These are phyloP conservation scores for Beaufortia kweichowensis DNA, from an alignment of 2,113 vertebrate genomes.

Conservation along the genomic window DNA sequence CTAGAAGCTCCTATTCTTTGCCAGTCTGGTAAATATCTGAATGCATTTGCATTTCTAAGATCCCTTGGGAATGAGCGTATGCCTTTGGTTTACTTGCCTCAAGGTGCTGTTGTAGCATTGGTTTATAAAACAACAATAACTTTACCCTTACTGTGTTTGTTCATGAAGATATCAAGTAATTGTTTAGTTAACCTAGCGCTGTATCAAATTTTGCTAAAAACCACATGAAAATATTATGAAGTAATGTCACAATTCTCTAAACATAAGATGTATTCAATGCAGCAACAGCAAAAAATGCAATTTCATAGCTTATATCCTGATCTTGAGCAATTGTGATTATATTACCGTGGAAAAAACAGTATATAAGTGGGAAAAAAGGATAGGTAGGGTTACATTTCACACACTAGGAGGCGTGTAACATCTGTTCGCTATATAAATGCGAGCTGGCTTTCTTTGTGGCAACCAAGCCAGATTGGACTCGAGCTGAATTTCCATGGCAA, in stretches of 20 bases:
- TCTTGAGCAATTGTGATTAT: neutral
- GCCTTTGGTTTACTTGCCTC: constrained; percentile 25
- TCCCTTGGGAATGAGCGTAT: constrained; percentile 25
- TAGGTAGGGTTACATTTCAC: constrained; percentile 16
- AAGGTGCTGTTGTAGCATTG: neutral
- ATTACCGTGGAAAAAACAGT: neutral
- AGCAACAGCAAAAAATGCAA: neutral
- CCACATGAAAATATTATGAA: too few species aligned
- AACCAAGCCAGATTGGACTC: constrained; percentile 44
- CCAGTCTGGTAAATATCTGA: constrained; percentile 37
- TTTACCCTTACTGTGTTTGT: constrained; percentile 6
- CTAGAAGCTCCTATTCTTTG: constrained; percentile 41
- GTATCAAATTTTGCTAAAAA: too few species aligned
- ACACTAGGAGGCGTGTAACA: constrained; percentile 50
- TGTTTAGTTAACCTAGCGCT: neutral
- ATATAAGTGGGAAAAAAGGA: neutral
- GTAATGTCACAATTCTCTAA: too few species aligned
- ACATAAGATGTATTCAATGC: neutral
- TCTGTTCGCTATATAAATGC: constrained; percentile 43
- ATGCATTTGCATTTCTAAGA: constrained; percentile 43
- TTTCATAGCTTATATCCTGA: neutral
- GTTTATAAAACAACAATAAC: constrained; percentile 36
- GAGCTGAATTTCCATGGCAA: constrained; percentile 61
- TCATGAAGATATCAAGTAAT: constrained; percentile 11
- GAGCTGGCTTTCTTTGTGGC: constrained; percentile 41